Base-by-base conservation (phyloP, 92 coral and sea anemone species). In the Porites evermanni region DNA sequence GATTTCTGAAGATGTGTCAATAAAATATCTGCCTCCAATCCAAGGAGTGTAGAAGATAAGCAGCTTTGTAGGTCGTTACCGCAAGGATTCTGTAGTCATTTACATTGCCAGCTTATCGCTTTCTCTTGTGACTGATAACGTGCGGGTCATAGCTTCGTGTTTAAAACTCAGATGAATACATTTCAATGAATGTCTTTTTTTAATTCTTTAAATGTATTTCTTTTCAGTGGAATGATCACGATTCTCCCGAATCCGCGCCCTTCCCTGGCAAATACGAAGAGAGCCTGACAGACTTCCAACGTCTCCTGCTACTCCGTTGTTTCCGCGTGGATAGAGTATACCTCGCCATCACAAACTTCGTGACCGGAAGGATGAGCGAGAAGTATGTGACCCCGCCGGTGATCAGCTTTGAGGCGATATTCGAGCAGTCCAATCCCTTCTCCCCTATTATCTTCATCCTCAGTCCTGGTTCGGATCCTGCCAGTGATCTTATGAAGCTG, bases 381-480 rank as follows among this genome's bases (percentile, higher is more conserved):
- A 97, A 97, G 79, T 97, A 97, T 78, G 99, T 97, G 84, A 97
- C 99, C 6, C 99, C 99, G 12, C 99, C 99, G 67, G 99, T 97
- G 81, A 90, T 97, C 80, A 97, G 99, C 79, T 97, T 97, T 80
- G 99, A 97, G 91, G 96, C 95, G 61, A 97, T 97, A 73, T 95
- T 93, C 73, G 99, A 97, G 74, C 99, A 97, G 77, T 97, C 99
- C 47, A 92, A 91, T 64, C 99, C 99, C 21, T 93, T 79, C 74
- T 97, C 99, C 52, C 99, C 99, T 0, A 97, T 97, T 77, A 97
- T 97, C 78, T 97, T 97, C 85, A 97, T 97, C 63, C 96, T 97
- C 32, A 97, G 99, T 79, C 99, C 99, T 19, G 99, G 99, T n/a
- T 97, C 99, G 53, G 99, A 97, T 79, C 99, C 99, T 16, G 99